These are phyloP conservation scores for Eurytoma californica DNA, from an alignment of 2,888 invertebrate species.

Conservation along the genomic window DNA sequence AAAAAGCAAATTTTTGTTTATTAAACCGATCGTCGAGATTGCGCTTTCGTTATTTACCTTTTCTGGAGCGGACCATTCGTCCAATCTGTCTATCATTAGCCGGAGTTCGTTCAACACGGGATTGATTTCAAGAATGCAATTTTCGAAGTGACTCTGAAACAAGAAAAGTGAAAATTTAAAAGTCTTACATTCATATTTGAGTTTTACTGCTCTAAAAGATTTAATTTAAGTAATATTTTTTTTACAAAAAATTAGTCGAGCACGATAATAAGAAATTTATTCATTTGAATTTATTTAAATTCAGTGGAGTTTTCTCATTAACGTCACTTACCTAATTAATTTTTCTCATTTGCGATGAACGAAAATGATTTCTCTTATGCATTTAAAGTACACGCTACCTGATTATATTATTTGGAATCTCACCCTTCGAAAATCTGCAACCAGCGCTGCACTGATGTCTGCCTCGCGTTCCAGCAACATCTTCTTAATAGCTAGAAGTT, in stretches of 20 bases:
- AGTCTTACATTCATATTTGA: too few relatives aligned
- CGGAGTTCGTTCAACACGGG: slow-evolving; percentile 86
- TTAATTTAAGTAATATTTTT: too few relatives aligned
- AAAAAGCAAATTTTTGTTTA: slow-evolving; percentile 51
- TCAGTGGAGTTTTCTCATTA: too few relatives aligned
- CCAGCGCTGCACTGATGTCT: slow-evolving; percentile 84
- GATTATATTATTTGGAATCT: too few relatives aligned
- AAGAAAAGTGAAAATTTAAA: too few relatives aligned
- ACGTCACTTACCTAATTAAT: background rate
- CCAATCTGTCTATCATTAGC: slow-evolving; percentile 82
- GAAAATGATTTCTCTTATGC: too few relatives aligned
- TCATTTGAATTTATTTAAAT: too few relatives aligned
- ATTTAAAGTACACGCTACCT: too few relatives aligned
- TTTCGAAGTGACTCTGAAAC: slow-evolving; percentile 84
- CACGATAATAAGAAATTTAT: too few relatives aligned
- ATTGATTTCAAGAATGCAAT: slow-evolving; percentile 86
- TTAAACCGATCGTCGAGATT: background rate
- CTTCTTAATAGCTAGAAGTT: slow-evolving; percentile 84
- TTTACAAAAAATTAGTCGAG: too few relatives aligned
- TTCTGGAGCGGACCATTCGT: slow-evolving; percentile 87
- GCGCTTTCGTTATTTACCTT: slow-evolving; percentile 75
- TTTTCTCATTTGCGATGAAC: too few relatives aligned
- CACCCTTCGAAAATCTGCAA: slow-evolving; percentile 85
- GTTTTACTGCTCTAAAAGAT: too few relatives aligned
- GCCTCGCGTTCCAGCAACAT: slow-evolving; percentile 88